A percentile compares a stretch with the other conserved stretches of the same genome.
Conservation (phyloP, 2,797 vertebrate genomes). For the Lemur catta region DNA sequence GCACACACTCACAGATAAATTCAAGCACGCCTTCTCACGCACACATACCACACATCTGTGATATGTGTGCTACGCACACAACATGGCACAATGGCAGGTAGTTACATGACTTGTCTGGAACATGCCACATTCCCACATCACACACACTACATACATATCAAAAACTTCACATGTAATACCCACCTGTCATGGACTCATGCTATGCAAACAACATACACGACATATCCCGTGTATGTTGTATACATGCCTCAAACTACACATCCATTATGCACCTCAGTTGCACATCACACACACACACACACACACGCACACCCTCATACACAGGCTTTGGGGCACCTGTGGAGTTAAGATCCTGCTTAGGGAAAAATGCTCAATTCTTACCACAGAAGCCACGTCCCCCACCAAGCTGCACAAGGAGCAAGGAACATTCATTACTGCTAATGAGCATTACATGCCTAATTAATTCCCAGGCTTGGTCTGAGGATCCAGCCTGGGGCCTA, state of each 20-base stretch:
- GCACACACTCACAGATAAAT: not conserved
- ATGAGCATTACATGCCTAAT: constrained; percentile 77
- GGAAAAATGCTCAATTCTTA: not conserved
- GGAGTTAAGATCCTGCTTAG: not conserved
- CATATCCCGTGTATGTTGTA: not conserved
- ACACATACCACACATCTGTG: fast-evolving
- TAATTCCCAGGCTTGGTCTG: constrained; percentile 76
- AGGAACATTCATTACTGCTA: constrained; percentile 59
- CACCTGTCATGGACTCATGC: not conserved
- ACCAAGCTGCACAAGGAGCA: not conserved
- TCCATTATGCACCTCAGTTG: not conserved
- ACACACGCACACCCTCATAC: not conserved
- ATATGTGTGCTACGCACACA: fast-evolving
- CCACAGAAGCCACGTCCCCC: not conserved
- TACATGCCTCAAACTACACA: not conserved
- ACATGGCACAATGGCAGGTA: not conserved
- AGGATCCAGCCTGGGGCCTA: constrained; percentile 59
- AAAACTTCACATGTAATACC: not conserved
- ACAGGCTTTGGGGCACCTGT: not conserved
- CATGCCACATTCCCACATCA: not conserved
- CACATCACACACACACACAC: not conserved
- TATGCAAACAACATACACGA: not conserved
- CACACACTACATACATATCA: fast-evolving
- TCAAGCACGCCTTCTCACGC: not conserved
- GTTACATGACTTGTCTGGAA: not conserved